phyloP scores from a whole-genome alignment of 2,113 vertebrate species.

The Apeltes quadracus region DNA sequence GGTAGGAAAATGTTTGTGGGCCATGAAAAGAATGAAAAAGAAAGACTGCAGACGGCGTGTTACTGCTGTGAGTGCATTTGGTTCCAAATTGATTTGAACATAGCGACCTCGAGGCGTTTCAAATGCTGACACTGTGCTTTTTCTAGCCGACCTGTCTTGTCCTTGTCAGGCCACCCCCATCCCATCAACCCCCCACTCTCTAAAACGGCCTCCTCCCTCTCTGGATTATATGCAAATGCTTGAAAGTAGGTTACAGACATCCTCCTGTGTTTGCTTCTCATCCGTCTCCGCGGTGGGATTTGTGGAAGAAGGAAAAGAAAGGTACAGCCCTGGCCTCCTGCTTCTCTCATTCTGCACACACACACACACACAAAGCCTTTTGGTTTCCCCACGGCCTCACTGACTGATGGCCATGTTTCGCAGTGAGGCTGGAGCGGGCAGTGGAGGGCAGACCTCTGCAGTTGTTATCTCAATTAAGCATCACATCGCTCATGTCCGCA shows the following conservation, averaged over 20 bases:
- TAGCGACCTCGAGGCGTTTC: not conserved
- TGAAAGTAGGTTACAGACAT: constrained; percentile 48
- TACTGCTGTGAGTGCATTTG: not conserved
- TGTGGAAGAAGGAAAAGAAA: not conserved
- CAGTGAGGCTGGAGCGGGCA: not conserved
- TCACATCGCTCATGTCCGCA: too few relatives aligned
- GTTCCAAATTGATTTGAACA: not conserved
- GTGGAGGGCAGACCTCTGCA: not conserved
- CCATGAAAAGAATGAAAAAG: not conserved
- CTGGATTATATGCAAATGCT: constrained; percentile 48
- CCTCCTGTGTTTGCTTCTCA: constrained; percentile 3
- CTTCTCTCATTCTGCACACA: not conserved
- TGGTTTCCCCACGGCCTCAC: not conserved
- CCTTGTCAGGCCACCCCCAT: not conserved
- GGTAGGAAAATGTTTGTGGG: not conserved
- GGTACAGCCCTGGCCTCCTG: not conserved
- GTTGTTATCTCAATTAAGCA: too few relatives aligned
- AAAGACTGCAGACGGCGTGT: not conserved
- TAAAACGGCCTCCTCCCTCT: constrained; percentile 2
- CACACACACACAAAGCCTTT: not conserved
- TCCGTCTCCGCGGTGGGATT: constrained; percentile 5
- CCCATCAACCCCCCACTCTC: not conserved
- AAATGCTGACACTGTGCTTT: constrained; percentile 14
- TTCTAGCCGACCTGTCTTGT: constrained; percentile 16
- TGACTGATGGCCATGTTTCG: too few relatives aligned